phyloP scores from a whole-genome alignment of 2,113 vertebrate species.

The Polypterus bichir region DNA sequence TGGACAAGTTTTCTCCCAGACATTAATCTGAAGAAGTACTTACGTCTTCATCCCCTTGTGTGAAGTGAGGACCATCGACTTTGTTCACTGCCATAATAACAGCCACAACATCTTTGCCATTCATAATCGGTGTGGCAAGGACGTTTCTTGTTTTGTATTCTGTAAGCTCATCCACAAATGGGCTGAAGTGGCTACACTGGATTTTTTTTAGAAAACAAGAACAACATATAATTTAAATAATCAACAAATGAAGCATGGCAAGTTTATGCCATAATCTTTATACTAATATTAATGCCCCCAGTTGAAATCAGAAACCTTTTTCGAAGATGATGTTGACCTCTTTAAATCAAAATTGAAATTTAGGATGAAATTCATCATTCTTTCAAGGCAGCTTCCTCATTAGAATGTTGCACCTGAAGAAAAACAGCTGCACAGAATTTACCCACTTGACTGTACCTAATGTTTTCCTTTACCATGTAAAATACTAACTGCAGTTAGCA shows the following conservation, averaged over 20 bases:
- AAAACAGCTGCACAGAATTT: too few relatives aligned
- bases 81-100: conserved; percentile 64
- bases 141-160: conserved; percentile 45
- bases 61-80: conserved; percentile 47
- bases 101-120: conserved; percentile 59
- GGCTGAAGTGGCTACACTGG: conserved; percentile 49
- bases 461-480: too few relatives aligned
- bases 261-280: too few relatives aligned
- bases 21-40: conserved; percentile 22
- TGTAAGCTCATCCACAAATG: conserved; percentile 55
- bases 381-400: not conserved
- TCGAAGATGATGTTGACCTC: not conserved
- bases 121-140: conserved; percentile 54
- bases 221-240: not conserved
- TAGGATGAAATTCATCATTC: not conserved
- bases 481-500: too few relatives aligned
- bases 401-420: not conserved
- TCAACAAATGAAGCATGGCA: too few relatives aligned
- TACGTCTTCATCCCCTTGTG: conserved; percentile 53
- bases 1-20: too few relatives aligned
- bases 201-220: conserved; percentile 1
- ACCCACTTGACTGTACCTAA: too few relatives aligned
- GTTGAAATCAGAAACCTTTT: too few relatives aligned
- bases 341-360: not conserved
- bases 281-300: too few relatives aligned